Percentiles rank a stretch among this genome's conserved stretches.
phyloP scores from a whole-genome alignment of 1,140 invertebrate species.

The Drosophila sulfurigaster region DNA sequence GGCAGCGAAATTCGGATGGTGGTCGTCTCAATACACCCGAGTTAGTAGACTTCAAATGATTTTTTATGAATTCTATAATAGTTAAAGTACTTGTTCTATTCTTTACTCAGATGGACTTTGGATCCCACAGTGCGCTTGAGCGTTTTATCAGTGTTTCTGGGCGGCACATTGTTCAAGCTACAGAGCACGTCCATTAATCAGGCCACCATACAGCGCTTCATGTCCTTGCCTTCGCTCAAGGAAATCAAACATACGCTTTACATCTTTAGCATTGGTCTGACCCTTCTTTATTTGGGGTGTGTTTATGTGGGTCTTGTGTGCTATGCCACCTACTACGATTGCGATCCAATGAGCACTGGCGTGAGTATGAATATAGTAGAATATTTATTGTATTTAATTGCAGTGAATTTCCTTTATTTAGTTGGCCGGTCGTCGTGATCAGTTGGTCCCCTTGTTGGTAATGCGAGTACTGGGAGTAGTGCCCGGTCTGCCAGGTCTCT shows the following conservation, averaged over 20 bases:
- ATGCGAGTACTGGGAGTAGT: slow-evolving; percentile 92
- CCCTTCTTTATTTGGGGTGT: slow-evolving; percentile 87
- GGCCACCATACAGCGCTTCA: slow-evolving; percentile 92
- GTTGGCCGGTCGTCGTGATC: slow-evolving; percentile 89
- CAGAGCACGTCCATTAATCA: slow-evolving; percentile 94
- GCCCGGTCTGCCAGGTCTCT: slow-evolving; percentile 92
- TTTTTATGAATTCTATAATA: neutral
- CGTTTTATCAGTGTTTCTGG: slow-evolving; percentile 91
- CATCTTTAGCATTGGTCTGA: slow-evolving; percentile 88
- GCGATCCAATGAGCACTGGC: slow-evolving; percentile 90
- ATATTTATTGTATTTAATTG: neutral
- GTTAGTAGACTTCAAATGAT: slow-evolving; percentile 85
- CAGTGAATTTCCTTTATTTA: neutral
- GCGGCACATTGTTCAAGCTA: slow-evolving; percentile 94
- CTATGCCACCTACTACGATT: slow-evolving; percentile 91
- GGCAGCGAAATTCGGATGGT: slow-evolving; percentile 89
- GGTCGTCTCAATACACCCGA: slow-evolving; percentile 91
- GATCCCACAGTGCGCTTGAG: slow-evolving; percentile 90
- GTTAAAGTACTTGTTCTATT: neutral
- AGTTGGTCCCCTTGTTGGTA: slow-evolving; percentile 90
- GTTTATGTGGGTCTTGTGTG: slow-evolving; percentile 91
- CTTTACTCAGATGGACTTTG: slow-evolving; percentile 87
- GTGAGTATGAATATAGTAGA: slow-evolving; percentile 44
- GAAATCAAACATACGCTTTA: slow-evolving; percentile 82
- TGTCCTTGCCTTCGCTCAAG: slow-evolving; percentile 83